Evolutionary conservation across 2,797 vertebrate genomes (phyloP), one percentile per base, ranked within the genome.

Genomic region (Tamandua tetradactyla): DNA sequence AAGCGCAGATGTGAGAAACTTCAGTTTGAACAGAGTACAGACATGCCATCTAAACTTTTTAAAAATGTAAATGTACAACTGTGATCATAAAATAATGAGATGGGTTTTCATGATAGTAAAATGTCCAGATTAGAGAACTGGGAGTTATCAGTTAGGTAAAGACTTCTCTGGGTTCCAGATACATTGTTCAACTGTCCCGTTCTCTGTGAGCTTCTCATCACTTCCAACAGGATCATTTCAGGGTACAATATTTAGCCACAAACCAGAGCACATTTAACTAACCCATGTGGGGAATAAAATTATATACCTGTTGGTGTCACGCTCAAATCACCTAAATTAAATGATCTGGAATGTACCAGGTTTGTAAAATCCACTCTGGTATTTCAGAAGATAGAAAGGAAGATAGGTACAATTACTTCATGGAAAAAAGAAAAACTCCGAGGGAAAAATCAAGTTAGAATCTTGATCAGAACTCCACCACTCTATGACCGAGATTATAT

Each of bases 341-440:
- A 32, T 64, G 85, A 80, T 44, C 15, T 68, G 12, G 14, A 40
- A 11, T 20, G 35, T 18, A 22, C 5, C 7, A 71, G 20, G 15
- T n/a, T 69, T 55, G 9, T 17, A 47, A 94, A 90, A 62, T 17
- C 11, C 52, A 35, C 12, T 84, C 30, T 57, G 7, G 52, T 42
- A 72, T 59, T 88, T 86, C 25, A 78, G 17, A 87, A 42, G 30
- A 69, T 20, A 69, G 32, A 32, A 7, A 22, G 25, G 11, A 82
- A 44, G 35, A 30, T 25, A n/a, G 32, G 49, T 44, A 49, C 30
- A 55, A 61, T 32, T 49, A 68, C 30, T 57, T 74, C 23, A 69
- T 17, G 49, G 35, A n/a, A 91, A n/a, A 91, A 94, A 87, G n/a
- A 18, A 84, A 91, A 87, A 35, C 17, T 35, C n/a, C 55, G 44